Conservation (phyloP, 1,140 invertebrate species). For the Trichonephila clavipes region DNA sequence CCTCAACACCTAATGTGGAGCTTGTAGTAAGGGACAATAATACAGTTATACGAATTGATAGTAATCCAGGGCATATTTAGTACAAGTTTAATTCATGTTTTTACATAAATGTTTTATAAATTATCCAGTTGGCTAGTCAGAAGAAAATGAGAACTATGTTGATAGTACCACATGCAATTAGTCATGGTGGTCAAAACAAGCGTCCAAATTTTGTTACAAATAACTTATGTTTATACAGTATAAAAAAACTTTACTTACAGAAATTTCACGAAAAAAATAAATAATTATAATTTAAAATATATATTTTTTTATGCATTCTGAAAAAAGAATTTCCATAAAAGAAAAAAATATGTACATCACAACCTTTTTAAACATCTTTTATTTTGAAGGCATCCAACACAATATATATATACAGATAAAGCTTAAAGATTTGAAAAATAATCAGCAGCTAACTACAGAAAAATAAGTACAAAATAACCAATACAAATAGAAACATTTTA, state of each 20-base stretch:
- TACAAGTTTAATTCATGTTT: background rate
- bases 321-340: too few species aligned
- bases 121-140: constrained; percentile 41
- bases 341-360: too few species aligned
- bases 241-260: background rate
- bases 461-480: too few species aligned
- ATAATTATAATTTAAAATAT: background rate
- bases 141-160: background rate
- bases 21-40: constrained; percentile 24
- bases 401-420: too few species aligned
- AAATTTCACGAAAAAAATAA: background rate
- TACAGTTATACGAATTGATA: constrained; percentile 53
- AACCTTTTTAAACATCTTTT: too few species aligned
- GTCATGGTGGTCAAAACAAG: background rate
- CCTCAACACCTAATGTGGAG: background rate
- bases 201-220: background rate
- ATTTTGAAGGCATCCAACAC: too few species aligned
- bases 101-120: background rate
- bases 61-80: constrained; percentile 6
- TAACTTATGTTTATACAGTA: background rate
- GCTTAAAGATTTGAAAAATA: too few species aligned
- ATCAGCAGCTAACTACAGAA: too few species aligned
- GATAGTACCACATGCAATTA: background rate
- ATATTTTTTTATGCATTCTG: too few species aligned
- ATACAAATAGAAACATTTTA: too few species aligned